Evolutionary conservation across 2,888 invertebrate genomes (phyloP).

Genomic region (Dendrolimus pini): DNA sequence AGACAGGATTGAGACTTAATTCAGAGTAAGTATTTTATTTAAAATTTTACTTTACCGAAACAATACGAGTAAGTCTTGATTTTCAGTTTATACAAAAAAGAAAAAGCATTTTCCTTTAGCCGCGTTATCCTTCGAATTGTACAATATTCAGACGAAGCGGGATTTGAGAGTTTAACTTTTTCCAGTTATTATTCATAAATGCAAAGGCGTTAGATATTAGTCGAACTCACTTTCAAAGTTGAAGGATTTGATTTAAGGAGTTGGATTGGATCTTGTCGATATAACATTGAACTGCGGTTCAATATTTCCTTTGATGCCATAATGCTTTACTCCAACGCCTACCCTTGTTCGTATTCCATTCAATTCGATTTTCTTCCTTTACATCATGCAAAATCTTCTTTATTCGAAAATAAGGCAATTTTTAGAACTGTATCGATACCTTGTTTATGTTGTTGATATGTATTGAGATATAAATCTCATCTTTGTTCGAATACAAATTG

Average conservation of each 20-base stretch:
- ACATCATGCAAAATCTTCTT: neutral
- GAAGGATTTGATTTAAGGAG: slow-evolving; percentile 46
- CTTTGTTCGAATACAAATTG: neutral
- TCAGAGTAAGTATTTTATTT: too few relatives aligned
- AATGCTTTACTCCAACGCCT: slow-evolving; percentile 15
- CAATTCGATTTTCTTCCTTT: slow-evolving; percentile 5
- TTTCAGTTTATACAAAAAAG: slow-evolving; percentile 19
- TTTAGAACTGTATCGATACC: neutral
- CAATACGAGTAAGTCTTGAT: too few relatives aligned
- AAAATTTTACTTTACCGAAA: too few relatives aligned
- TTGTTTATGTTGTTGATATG: neutral
- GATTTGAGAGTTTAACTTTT: slow-evolving; percentile 66
- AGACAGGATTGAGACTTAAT: too few relatives aligned
- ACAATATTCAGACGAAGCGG: slow-evolving; percentile 59
- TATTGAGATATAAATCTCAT: neutral
- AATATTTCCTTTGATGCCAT: slow-evolving; percentile 20
- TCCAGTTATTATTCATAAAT: slow-evolving; percentile 71
- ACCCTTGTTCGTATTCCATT: slow-evolving; percentile 10
- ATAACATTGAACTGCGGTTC: slow-evolving; percentile 32
- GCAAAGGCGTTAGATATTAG: slow-evolving; percentile 65
- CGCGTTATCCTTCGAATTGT: slow-evolving; percentile 57
- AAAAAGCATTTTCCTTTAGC: slow-evolving; percentile 34
- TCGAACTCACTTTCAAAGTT: slow-evolving; percentile 53
- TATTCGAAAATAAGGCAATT: neutral
- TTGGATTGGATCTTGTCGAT: slow-evolving; percentile 44